phyloP scores from a whole-genome alignment of 1,140 invertebrate species.

The Papilio glaucus region DNA sequence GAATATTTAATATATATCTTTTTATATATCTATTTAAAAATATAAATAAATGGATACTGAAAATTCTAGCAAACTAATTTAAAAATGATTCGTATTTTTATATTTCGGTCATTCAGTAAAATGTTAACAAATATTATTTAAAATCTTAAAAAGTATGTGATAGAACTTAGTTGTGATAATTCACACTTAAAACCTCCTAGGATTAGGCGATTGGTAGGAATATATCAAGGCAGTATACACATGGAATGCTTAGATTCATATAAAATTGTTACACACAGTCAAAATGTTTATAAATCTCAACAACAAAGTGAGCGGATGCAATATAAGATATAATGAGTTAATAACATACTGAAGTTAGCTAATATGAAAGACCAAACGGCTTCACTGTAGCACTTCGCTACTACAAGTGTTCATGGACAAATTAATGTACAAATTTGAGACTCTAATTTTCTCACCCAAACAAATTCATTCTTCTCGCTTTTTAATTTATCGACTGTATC shows the following conservation, averaged over 20 bases:
- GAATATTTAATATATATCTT: not conserved
- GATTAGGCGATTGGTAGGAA: no score
- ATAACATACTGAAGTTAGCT: not conserved
- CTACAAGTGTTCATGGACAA: not conserved
- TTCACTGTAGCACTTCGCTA: not conserved
- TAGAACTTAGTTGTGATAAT: no score
- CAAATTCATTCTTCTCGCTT: not conserved
- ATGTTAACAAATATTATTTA: no score
- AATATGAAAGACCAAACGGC: not conserved
- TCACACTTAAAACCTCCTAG: no score
- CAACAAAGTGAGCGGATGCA: not conserved
- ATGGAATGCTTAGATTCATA: conserved; percentile 2
- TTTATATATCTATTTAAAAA: not conserved
- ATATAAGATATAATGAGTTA: not conserved
- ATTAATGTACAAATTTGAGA: not conserved
- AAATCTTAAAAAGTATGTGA: no score
- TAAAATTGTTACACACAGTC: not conserved
- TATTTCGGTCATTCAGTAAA: no score
- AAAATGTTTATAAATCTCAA: not conserved
- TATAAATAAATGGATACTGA: no score
- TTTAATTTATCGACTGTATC: not conserved
- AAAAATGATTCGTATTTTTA: no score
- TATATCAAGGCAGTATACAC: not conserved
- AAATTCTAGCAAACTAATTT: no score
- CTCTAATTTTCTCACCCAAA: not conserved